phyloP scores from a whole-genome alignment of 2,113 vertebrate species.

The Corythornis vintsioides region DNA sequence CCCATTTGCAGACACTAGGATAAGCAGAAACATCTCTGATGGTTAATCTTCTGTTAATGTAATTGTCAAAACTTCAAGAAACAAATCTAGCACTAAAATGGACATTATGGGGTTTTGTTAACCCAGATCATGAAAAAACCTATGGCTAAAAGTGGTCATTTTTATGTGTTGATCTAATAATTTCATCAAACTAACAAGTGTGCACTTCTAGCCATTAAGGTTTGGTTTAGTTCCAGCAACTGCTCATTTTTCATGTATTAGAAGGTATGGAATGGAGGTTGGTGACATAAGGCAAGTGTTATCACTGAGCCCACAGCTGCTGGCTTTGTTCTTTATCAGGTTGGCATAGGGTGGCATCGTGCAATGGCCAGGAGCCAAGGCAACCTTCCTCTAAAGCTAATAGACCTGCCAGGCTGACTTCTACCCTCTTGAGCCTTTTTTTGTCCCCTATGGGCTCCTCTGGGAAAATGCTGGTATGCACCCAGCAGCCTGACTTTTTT shows the following conservation, averaged over 20 bases:
- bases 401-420: background rate
- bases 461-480: background rate
- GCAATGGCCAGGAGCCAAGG: background rate
- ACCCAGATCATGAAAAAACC: background rate
- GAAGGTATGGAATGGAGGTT: background rate
- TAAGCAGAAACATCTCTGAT: background rate
- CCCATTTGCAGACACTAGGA: too few species aligned
- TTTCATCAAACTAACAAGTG: background rate
- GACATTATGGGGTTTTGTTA: background rate
- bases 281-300: background rate
- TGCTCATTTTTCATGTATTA: background rate
- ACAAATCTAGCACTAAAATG: background rate
- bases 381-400: background rate
- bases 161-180: background rate
- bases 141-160: background rate
- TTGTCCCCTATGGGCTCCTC: background rate
- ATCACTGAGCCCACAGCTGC: background rate
- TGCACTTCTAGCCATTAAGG: background rate
- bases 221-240: background rate
- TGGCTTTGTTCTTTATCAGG: background rate
- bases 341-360: background rate
- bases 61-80: background rate
- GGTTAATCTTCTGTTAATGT: background rate
- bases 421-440: background rate
- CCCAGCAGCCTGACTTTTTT: fast-evolving